Evolutionary conservation across 2,888 invertebrate species (phyloP).

Genomic region (Callyntrura guangdongensis): DNA sequence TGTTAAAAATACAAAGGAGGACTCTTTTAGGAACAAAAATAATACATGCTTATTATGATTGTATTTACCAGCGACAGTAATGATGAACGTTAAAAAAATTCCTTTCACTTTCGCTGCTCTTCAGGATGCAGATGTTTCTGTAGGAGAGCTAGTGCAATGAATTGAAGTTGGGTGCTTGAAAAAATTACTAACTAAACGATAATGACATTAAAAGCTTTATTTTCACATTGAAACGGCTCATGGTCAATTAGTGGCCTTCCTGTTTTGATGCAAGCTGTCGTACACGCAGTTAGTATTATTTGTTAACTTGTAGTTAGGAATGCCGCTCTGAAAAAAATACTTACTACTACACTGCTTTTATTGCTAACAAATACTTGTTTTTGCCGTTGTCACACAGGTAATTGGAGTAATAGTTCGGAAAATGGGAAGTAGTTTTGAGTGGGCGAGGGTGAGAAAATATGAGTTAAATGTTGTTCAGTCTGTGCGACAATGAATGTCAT

Average conservation of each 20-base stretch:
- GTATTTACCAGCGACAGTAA: not conserved
- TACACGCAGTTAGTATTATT: not conserved
- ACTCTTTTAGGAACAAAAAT: conserved; percentile 20
- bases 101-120: conserved; percentile 52
- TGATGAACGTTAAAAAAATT: not conserved
- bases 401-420: conserved; percentile 42
- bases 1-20: not conserved
- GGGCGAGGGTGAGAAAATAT: conserved; percentile 27
- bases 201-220: conserved; percentile 53
- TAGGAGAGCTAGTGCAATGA: not conserved
- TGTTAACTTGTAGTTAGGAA: not conserved
- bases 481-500: not conserved
- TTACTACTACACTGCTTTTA: too few relatives aligned
- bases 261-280: not conserved
- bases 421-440: conserved; percentile 1
- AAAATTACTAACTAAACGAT: conserved; percentile 27
- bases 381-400: not conserved
- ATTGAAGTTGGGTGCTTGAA: not conserved
- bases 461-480: not conserved
- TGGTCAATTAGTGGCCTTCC: conserved; percentile 59
- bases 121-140: not conserved
- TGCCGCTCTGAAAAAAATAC: not conserved
- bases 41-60: not conserved
- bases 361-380: not conserved
- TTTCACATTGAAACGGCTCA: conserved; percentile 44